phyloP scores from a whole-genome alignment of 2,113 vertebrate species.

The Pseudorectes ferrugineus region DNA sequence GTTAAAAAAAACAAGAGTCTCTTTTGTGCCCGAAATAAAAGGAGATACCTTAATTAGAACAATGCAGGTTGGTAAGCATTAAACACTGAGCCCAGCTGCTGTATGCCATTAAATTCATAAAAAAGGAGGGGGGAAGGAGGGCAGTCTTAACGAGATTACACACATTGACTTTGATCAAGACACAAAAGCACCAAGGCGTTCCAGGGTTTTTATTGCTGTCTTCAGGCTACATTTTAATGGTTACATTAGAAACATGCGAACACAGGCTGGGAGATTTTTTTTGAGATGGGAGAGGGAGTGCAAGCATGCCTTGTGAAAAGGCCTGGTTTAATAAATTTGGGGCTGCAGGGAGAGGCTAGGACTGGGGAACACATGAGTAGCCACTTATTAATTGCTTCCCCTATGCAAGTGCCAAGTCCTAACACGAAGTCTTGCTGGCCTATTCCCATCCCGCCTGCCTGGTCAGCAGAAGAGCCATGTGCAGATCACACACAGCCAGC shows the following conservation, averaged over 20 bases:
- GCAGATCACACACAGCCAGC: not conserved
- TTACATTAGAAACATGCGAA: slow-evolving; percentile 82
- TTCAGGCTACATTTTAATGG: slow-evolving; percentile 93
- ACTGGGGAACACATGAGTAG: slow-evolving; percentile 72
- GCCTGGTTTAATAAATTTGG: slow-evolving; percentile 73
- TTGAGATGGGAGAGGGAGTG: slow-evolving; percentile 43
- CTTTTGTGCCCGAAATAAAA: slow-evolving; percentile 72
- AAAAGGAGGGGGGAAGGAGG: slow-evolving; percentile 66
- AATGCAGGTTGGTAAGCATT: slow-evolving; percentile 74
- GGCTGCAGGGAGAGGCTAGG: slow-evolving; percentile 66
- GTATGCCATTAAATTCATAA: slow-evolving; percentile 76
- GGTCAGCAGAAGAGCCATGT: not conserved
- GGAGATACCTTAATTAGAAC: slow-evolving; percentile 84
- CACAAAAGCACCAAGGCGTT: slow-evolving; percentile 81
- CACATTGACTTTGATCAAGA: slow-evolving; percentile 90
- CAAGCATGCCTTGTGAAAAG: slow-evolving; percentile 55
- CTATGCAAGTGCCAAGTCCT: slow-evolving; percentile 55
- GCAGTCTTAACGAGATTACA: slow-evolving; percentile 90
- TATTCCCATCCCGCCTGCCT: not conserved
- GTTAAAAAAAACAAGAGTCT: slow-evolving; percentile 64
- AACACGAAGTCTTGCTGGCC: not conserved
- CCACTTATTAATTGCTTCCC: slow-evolving; percentile 78
- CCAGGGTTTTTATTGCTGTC: slow-evolving; percentile 89
- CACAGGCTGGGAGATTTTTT: slow-evolving; percentile 70
- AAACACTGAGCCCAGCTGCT: slow-evolving; percentile 78